Conservation (phyloP, 2,113 vertebrate genomes). For the Asarcornis scutulata region DNA sequence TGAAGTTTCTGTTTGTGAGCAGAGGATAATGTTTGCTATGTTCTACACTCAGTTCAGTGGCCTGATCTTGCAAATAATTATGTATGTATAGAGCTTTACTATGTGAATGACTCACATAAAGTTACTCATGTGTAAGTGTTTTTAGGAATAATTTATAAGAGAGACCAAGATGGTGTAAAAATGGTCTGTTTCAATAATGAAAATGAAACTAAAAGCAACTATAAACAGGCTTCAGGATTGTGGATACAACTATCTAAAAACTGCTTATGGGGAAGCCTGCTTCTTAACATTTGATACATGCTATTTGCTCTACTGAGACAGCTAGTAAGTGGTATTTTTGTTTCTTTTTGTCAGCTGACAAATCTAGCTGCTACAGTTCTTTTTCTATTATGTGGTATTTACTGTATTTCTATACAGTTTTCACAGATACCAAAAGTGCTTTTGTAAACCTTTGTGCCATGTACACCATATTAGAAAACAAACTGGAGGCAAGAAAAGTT, state of each 20-base stretch:
- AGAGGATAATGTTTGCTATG: background rate
- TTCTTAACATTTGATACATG: background rate
- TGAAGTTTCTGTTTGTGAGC: background rate
- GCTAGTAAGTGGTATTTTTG: background rate
- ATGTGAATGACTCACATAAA: background rate
- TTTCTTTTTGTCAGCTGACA: background rate
- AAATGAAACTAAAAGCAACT: background rate
- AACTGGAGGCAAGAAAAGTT: background rate
- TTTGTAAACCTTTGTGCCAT: background rate
- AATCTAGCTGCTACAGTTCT: background rate
- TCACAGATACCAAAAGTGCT: background rate
- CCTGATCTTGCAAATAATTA: background rate
- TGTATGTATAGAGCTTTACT: background rate
- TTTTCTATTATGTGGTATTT: background rate
- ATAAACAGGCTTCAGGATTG: background rate
- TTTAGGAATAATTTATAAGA: conserved; percentile 12
- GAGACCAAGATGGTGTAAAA: background rate
- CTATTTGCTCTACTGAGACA: background rate
- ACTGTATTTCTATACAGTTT: background rate
- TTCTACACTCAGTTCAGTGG: background rate
- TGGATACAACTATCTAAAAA: background rate
- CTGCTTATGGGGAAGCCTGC: background rate
- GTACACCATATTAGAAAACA: background rate
- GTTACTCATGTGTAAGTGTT: background rate
- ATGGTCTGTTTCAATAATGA: background rate